phyloP scores from a whole-genome alignment of 2,113 vertebrate species.

The Eupsittula cactorum region DNA sequence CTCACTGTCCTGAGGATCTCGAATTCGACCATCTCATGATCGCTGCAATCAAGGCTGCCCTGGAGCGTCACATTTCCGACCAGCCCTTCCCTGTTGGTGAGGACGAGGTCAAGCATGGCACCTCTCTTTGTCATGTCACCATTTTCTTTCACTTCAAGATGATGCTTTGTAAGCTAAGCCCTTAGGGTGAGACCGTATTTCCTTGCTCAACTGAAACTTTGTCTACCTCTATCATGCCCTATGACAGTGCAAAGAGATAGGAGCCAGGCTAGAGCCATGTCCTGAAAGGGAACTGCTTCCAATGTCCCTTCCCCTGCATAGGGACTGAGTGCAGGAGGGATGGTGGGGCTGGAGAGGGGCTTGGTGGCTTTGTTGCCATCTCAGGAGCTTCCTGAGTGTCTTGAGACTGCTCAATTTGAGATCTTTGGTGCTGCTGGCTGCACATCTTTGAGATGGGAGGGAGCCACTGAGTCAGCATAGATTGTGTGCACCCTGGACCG shows the following conservation, averaged over 20 bases:
- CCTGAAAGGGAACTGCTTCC: background rate
- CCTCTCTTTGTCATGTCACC: background rate
- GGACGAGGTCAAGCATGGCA: too few relatives aligned
- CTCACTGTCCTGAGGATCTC: too few relatives aligned
- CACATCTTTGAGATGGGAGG: background rate
- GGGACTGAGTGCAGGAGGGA: fast-evolving
- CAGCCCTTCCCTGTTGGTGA: too few relatives aligned
- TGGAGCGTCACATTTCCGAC: too few relatives aligned
- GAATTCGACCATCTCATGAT: too few relatives aligned
- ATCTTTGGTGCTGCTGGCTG: background rate
- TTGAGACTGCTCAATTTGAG: background rate
- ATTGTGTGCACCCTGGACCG: background rate
- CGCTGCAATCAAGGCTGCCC: too few relatives aligned
- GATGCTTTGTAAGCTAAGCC: background rate
- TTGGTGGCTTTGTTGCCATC: background rate
- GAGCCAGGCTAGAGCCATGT: background rate
- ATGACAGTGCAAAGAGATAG: background rate
- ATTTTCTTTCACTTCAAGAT: background rate
- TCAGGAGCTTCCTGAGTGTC: background rate
- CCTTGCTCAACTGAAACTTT: background rate
- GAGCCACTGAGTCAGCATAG: fast-evolving
- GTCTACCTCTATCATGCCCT: background rate
- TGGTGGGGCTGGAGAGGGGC: background rate
- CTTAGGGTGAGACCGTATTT: background rate
- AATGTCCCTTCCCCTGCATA: background rate